Conservation (phyloP, 2,797 vertebrate species). For the Gymnothorax reevesii region DNA sequence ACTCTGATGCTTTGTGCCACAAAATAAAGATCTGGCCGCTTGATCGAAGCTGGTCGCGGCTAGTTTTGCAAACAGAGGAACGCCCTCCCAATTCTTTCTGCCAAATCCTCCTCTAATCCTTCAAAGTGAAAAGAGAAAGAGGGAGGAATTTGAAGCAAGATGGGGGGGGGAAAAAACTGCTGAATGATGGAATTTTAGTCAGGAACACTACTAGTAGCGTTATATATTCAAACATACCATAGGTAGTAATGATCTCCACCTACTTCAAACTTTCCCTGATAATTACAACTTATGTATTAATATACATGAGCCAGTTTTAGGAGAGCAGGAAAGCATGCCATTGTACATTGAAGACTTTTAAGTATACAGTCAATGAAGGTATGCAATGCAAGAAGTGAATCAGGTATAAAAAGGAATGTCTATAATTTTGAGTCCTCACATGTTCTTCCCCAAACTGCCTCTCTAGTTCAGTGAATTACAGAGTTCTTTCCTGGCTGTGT, state of each 20-base stretch:
- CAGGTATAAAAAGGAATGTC: constrained; percentile 19
- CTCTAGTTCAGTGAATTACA: constrained; percentile 33
- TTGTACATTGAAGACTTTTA: neutral
- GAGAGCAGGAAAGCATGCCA: neutral
- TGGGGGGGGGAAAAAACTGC: neutral
- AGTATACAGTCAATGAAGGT: constrained; percentile 18
- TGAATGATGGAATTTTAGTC: neutral
- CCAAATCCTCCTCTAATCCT: neutral
- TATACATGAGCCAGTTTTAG: neutral
- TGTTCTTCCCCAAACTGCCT: constrained; percentile 41
- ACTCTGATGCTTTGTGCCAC: constrained; percentile 9
- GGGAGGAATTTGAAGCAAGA: constrained; percentile 13
- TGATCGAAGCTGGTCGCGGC: neutral
- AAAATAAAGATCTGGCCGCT: constrained; percentile 21
- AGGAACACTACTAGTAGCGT: neutral
- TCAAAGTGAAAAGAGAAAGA: neutral
- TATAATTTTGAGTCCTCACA: constrained; percentile 47
- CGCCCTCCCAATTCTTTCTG: constrained; percentile 16
- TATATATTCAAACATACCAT: neutral
- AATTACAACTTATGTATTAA: neutral
- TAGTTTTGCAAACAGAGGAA: constrained; percentile 5
- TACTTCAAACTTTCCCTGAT: neutral
- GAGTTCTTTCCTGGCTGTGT: constrained; percentile 44
- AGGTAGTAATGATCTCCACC: too few relatives aligned
- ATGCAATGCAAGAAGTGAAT: constrained; percentile 30